Percentiles rank a stretch among this genome's conserved stretches.
These are phyloP conservation scores for Lasioglossum oenotherae DNA, from an alignment of 2,888 invertebrate genomes.

Conservation along the genomic window DNA sequence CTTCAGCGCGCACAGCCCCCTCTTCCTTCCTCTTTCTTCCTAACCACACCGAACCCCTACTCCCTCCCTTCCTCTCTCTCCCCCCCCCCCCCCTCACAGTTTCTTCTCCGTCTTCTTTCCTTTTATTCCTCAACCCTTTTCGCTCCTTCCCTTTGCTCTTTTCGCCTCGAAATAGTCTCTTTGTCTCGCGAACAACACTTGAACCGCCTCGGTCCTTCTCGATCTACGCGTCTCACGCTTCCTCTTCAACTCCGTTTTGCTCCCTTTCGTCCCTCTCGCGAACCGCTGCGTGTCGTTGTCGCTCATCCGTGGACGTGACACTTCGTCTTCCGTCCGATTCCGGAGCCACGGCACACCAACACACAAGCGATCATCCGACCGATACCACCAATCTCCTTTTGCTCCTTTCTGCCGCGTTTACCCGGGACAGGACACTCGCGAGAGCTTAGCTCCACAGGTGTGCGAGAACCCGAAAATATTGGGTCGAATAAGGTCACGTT, in stretches of 20 bases:
- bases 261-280: constrained; percentile 32
- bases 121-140: constrained; percentile 40
- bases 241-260: constrained; percentile 38
- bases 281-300: constrained; percentile 53
- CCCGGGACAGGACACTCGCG: background rate
- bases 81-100: background rate
- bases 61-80: background rate
- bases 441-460: background rate
- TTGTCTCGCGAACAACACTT: constrained; percentile 25
- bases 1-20: constrained; percentile 12
- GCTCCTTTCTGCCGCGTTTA: background rate
- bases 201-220: constrained; percentile 18
- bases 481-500: background rate
- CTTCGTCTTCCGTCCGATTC: constrained; percentile 53
- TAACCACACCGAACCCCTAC: background rate
- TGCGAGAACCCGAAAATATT: background rate
- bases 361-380: constrained; percentile 13
- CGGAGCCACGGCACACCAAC: constrained; percentile 29
- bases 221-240: constrained; percentile 42
- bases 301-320: constrained; percentile 62
- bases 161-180: constrained; percentile 48
- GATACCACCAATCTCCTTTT: background rate
- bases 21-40: background rate
- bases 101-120: constrained; percentile 5
- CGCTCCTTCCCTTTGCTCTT: constrained; percentile 41